phyloP scores from a whole-genome alignment of 2,888 invertebrate species.

The Salpingus planirostris region DNA sequence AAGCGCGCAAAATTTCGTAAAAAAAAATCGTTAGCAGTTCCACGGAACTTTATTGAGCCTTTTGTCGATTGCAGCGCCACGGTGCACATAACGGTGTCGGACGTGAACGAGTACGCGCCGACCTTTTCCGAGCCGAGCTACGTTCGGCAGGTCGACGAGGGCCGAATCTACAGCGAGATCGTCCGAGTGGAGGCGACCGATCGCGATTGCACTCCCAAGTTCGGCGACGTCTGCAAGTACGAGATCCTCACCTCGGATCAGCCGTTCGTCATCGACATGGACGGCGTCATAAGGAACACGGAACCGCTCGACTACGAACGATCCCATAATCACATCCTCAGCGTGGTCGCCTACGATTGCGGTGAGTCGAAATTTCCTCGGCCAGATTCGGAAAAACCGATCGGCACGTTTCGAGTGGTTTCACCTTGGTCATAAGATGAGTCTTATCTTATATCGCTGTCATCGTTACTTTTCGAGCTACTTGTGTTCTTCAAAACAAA shows the following conservation, averaged over 20 bases:
- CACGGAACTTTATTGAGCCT: too few species aligned
- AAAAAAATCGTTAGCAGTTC: too few species aligned
- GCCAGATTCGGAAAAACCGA: too few species aligned
- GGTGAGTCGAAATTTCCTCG: too few species aligned
- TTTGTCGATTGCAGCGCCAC: conserved; percentile 63
- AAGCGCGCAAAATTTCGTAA: too few species aligned
- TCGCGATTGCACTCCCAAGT: conserved; percentile 89
- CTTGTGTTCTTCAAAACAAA: too few species aligned
- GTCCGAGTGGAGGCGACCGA: conserved; percentile 88
- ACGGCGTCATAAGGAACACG: conserved; percentile 87
- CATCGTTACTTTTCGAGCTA: too few species aligned
- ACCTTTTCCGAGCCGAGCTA: conserved; percentile 86
- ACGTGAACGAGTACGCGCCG: conserved; percentile 93
- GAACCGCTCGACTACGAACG: conserved; percentile 87
- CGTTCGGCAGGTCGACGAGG: conserved; percentile 84
- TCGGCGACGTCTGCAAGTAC: conserved; percentile 95
- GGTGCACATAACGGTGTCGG: conserved; percentile 88
- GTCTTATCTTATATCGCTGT: too few species aligned
- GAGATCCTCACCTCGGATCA: conserved; percentile 88
- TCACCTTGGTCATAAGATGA: too few species aligned
- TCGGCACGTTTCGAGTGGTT: too few species aligned
- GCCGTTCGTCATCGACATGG: conserved; percentile 85
- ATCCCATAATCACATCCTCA: conserved; percentile 92
- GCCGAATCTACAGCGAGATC: conserved; percentile 80
- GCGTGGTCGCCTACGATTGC: conserved; percentile 95